Percentiles rank a stretch among this genome's conserved stretches.
Conservation (phyloP, 2,888 invertebrate species). For the Plagodis dolabraria region DNA sequence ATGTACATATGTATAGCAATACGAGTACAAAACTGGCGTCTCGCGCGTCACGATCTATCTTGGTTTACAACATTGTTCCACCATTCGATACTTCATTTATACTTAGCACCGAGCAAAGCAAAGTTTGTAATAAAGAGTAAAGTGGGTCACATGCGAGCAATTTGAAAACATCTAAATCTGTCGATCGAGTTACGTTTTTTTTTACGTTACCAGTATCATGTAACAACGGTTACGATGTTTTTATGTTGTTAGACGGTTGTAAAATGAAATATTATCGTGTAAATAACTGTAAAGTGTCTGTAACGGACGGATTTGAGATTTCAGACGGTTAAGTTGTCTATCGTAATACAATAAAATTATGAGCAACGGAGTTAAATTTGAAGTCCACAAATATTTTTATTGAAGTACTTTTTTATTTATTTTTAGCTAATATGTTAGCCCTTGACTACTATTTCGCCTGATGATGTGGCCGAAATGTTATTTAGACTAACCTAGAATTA, state of each 20-base stretch:
- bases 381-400: too few species aligned
- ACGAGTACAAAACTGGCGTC: slow-evolving; percentile 15
- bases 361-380: too few species aligned
- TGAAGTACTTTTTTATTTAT: too few species aligned
- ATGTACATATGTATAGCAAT: slow-evolving; percentile 2
- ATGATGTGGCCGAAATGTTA: too few species aligned
- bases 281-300: not conserved
- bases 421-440: too few species aligned
- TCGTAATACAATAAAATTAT: too few species aligned
- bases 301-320: not conserved
- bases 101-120: slow-evolving; percentile 26
- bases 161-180: slow-evolving; percentile 69
- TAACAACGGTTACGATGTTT: slow-evolving; percentile 8
- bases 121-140: slow-evolving; percentile 37
- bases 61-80: slow-evolving; percentile 34
- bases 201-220: slow-evolving; percentile 33
- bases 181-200: slow-evolving; percentile 51
- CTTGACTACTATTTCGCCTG: too few species aligned
- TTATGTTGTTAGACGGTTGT: slow-evolving; percentile 1
- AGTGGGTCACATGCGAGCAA: slow-evolving; percentile 33
- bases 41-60: slow-evolving; percentile 36
- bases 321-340: too few species aligned
- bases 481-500: too few species aligned
- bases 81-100: slow-evolving; percentile 22
- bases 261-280: slow-evolving; percentile 4